Evolutionary conservation across 2,888 invertebrate species (phyloP), one percentile per base, ranked within the genome.

Genomic region (Cistogaster globosa): DNA sequence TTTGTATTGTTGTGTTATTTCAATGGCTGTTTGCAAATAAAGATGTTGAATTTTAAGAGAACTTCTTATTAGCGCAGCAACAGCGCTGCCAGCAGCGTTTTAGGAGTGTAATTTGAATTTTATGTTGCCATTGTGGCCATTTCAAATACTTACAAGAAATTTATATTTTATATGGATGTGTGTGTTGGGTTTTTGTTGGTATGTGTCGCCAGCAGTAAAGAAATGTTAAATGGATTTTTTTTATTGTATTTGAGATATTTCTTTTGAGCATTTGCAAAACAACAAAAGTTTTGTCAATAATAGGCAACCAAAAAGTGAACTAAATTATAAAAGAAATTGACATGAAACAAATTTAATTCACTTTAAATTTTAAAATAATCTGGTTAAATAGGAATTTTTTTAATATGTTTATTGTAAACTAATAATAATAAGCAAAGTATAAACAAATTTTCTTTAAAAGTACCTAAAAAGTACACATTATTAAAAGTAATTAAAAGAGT

Each of bases 161-260:
- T 16, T 22, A 26, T 26, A 22, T 36, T 53, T 12, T 32, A 14
- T 11, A n/a, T 22, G 14, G 14, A n/a, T n/a, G 51, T 53, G 7
- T 51, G n/a, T 60, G 22, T 12, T 32, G 9, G 1, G 5, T 38
- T 38, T 38, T 38, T 38, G 1, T 38, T 38, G 3, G 3, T 8
- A 9, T 11, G 8, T 4, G 32, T 6, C 32, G 3, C 32, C 6
- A 32, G 32, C 6, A 7, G 42, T 42, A 42, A 42, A 42, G 42
- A 42, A 83, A 55, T 72, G 57, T 79, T 84, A 79, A 58, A 65
- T 79, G 79, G 77, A 78, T 68, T 83, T 67, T 53, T 51, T 77
- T 63, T 58, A 3, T 26, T 55, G 14, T 58, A 26, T 57, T 36
- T 62, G 51, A 55, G 53, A 53, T 58, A 26, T 55, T 18, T 58